These are phyloP conservation scores for Pogonophryne albipinna DNA, from an alignment of 2,797 vertebrate species.

Conservation along the genomic window DNA sequence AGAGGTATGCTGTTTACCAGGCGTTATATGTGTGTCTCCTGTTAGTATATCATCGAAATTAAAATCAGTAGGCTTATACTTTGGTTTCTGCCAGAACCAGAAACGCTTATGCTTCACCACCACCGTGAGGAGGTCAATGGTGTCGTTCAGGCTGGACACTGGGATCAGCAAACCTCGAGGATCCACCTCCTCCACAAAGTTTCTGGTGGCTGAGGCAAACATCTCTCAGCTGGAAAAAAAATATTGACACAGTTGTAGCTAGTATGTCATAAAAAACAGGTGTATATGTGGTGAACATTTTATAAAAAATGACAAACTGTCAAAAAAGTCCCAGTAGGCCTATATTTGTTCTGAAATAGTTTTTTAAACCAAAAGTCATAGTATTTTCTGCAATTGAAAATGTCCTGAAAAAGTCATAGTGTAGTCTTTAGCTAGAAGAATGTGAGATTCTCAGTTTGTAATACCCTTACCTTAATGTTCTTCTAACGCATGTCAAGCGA, in stretches of 20 bases:
- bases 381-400: no score
- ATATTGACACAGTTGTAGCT: neutral
- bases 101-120: conserved; percentile 88
- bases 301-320: no score
- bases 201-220: conserved; percentile 94
- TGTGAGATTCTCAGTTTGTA: no score
- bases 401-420: no score
- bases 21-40: conserved; percentile 83
- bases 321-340: no score
- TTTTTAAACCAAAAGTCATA: no score
- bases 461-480: accelerated
- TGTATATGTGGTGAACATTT: no score
- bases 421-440: no score
- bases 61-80: conserved; percentile 89
- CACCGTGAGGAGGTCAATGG: conserved; percentile 86
- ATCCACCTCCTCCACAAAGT: conserved; percentile 92
- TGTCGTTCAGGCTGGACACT: conserved; percentile 88
- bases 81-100: conserved; percentile 94
- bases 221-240: conserved; percentile 75
- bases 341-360: no score
- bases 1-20: conserved; percentile 82
- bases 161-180: conserved; percentile 88
- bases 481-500: neutral
- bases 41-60: conserved; percentile 88
- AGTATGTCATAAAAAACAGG: no score